These are phyloP conservation scores for Basileuterus tristriatus DNA, from an alignment of 2,797 vertebrate genomes.

Conservation along the genomic window DNA sequence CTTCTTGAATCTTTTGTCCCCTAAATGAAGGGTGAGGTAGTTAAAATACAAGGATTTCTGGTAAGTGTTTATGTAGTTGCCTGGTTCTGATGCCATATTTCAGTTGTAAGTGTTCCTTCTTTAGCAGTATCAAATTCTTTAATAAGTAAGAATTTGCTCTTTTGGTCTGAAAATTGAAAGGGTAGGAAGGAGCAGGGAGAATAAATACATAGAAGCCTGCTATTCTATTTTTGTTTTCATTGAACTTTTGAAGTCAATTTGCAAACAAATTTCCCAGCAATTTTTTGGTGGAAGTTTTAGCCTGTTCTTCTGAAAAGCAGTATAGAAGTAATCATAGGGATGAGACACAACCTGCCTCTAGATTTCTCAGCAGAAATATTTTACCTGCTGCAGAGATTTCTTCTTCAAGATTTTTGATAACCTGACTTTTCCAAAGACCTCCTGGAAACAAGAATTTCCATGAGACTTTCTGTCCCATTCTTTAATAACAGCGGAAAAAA, in stretches of 20 bases:
- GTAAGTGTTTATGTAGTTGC: not conserved
- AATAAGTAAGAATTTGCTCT: conserved; percentile 29
- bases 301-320: not conserved
- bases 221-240: conserved; percentile 2
- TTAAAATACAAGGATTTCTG: conserved; percentile 30
- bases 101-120: not conserved
- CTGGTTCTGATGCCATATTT: conserved; percentile 20
- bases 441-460: not conserved
- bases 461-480: not conserved
- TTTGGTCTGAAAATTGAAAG: conserved; percentile 16
- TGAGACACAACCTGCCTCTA: not conserved
- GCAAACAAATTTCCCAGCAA: conserved; percentile 1
- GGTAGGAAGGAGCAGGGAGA: not conserved
- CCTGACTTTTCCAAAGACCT: not conserved
- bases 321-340: not conserved
- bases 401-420: not conserved
- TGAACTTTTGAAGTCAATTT: conserved; percentile 26
- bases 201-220: not conserved
- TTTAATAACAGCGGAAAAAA: not conserved
- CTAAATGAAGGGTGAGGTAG: conserved; percentile 1
- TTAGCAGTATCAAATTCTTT: conserved; percentile 9
- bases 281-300: not conserved
- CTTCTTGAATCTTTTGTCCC: conserved; percentile 34
- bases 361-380: not conserved
- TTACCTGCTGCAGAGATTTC: not conserved